Evolutionary conservation across 2,888 invertebrate species (phyloP).

Genomic region (Calameuta pallipes): DNA sequence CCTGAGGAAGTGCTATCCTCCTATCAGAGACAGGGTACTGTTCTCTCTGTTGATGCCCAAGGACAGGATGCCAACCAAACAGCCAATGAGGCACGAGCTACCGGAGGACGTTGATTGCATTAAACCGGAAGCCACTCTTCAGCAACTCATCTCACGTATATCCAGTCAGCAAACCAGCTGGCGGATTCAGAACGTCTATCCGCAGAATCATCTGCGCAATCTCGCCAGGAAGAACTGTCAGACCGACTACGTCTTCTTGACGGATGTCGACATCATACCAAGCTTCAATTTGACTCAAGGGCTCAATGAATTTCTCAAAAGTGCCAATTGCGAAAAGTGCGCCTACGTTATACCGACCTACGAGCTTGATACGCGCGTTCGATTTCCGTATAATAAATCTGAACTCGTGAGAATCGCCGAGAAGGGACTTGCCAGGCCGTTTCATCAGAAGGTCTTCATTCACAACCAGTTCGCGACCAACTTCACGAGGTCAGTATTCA

Average conservation of each 20-base stretch:
- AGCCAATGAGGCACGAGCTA: conserved; percentile 48
- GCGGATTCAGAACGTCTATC: conserved; percentile 83
- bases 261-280: conserved; percentile 90
- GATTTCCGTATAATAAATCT: conserved; percentile 84
- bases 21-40: conserved; percentile 78
- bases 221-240: conserved; percentile 88
- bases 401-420: conserved; percentile 80
- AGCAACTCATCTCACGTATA: conserved; percentile 72
- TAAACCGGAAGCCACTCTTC: conserved; percentile 75
- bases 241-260: conserved; percentile 82
- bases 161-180: conserved; percentile 76
- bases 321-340: conserved; percentile 74
- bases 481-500: conserved; percentile 78
- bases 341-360: conserved; percentile 93
- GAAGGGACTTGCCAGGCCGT: conserved; percentile 86
- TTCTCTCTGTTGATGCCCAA: conserved; percentile 82
- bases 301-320: conserved; percentile 76
- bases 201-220: conserved; percentile 90
- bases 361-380: conserved; percentile 83
- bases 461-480: conserved; percentile 94
- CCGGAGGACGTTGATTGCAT: conserved; percentile 72
- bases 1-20: conserved; percentile 79
- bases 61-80: conserved; percentile 67
- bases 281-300: conserved; percentile 78
- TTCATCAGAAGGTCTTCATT: conserved; percentile 91